Conservation (phyloP, 37 sponge, comb jelly and placozoan genomes). For the Chondrilla cf. caribensis region DNA sequence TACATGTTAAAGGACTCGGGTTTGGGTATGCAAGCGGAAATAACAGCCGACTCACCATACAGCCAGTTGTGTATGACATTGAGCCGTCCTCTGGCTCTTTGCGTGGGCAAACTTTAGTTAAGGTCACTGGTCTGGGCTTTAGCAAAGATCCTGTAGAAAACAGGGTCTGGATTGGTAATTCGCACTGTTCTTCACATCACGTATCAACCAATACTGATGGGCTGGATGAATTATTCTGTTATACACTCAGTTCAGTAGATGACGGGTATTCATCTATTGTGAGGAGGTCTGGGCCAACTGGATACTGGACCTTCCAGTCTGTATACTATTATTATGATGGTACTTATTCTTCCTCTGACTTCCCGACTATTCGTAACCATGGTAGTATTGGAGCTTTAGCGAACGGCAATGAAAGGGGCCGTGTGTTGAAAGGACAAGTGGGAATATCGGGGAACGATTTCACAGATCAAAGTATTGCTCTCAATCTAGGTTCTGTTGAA, state of each 20-base stretch:
- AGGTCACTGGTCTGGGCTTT: constrained; percentile 51
- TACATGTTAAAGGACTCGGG: constrained; percentile 74
- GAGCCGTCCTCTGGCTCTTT: constrained; percentile 39
- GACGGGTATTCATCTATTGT: constrained; percentile 82
- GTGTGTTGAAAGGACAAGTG: background rate
- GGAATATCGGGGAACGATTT: constrained; percentile 60
- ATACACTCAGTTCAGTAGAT: constrained; percentile 42
- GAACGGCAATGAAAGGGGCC: background rate
- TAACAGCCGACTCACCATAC: constrained; percentile 7
- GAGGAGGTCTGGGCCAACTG: background rate
- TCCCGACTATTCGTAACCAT: background rate
- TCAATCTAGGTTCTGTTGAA: constrained; percentile 37
- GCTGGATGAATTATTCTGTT: constrained; percentile 38
- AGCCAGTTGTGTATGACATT: background rate
- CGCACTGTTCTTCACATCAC: constrained; percentile 60
- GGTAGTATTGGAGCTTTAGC: background rate
- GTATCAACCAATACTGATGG: background rate
- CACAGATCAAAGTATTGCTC: constrained; percentile 41
- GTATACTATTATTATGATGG: constrained; percentile 22
- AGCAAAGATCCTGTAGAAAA: constrained; percentile 9
- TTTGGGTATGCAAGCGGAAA: constrained; percentile 56
- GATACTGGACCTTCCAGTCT: constrained; percentile 72
- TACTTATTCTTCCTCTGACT: constrained; percentile 8
- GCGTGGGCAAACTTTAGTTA: constrained; percentile 49
- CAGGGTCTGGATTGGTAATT: constrained; percentile 69